A percentile compares a stretch with the other conserved stretches of the same genome.
These are phyloP conservation scores for Bombycilla garrulus DNA, from an alignment of 2,113 vertebrate genomes.

Conservation along the genomic window DNA sequence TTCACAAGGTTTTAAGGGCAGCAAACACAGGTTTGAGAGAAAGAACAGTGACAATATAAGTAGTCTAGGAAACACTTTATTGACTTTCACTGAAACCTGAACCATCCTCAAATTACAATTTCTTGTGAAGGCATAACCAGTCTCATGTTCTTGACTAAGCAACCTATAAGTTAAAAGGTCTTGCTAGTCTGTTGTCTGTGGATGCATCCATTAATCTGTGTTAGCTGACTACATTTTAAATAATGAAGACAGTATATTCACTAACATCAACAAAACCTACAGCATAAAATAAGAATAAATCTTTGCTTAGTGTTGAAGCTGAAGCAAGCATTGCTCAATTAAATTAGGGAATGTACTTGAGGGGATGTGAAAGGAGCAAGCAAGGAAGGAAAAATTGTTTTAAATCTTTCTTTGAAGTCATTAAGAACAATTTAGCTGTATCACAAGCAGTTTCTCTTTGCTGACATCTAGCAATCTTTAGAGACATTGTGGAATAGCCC, in stretches of 20 bases:
- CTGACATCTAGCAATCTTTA: background rate
- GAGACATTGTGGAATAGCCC: background rate
- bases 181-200: background rate
- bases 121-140: background rate
- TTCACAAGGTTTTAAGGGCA: background rate
- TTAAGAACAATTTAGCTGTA: background rate
- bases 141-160: background rate
- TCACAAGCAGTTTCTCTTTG: background rate
- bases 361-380: background rate
- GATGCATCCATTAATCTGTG: background rate
- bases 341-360: background rate
- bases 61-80: background rate
- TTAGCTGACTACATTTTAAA: background rate
- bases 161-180: background rate
- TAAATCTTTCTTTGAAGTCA: background rate
- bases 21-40: background rate
- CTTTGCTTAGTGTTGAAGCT: background rate
- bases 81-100: background rate
- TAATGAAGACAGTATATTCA: background rate
- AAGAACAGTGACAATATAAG: background rate
- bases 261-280: background rate
- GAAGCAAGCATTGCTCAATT: background rate
- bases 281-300: background rate
- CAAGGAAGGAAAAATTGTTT: background rate
- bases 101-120: background rate